Base-by-base conservation (phyloP, 1,140 invertebrate genomes). In the Trachelipus rathkii region DNA sequence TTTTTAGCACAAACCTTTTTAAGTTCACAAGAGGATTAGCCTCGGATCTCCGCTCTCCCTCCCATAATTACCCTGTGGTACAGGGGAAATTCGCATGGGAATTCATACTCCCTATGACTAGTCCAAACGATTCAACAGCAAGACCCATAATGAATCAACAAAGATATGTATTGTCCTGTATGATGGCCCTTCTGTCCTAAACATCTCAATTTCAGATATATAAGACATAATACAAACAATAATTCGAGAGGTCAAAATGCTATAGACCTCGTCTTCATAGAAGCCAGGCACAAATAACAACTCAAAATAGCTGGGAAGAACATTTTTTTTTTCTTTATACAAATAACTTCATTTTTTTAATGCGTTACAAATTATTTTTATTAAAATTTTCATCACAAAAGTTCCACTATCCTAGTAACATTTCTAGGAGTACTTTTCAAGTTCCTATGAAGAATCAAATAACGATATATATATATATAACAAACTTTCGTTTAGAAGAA, bases 201-300 rank as follows among this genome's bases (percentile, higher is more conserved):
- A 60, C 50, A 15, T 60, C 50, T 60, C 50, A 60, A 33, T 33
- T 33, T 33, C 33, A 33, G 33, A 33, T 33, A 33, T 33, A 33
- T 33, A 33, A 33, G 33, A 33, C 33, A 33, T 33, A 33, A 33
- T 33, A 33, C 33, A 33, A 33, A 33, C 33, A 33, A 33, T 33
- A 33, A 33, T 6, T 33, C 6, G 33, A 33, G 33, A 33, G 33
- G 33, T 33, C 33, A 1, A 33, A 33, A 33, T 33, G 33, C 33
- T 33, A 33, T 6, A 33, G 33, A 33, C 33, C 33, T 33, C 33
- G 33, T 33, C 33, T 33, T 33, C 33, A 33, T 60, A 60, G 11
- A 60, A 60, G 50, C 50, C 50, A 60, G 50, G 50, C 50, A 60
- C 50, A 19, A 60, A 19, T 60, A 60, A 60, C 50, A 60, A 60